Evolutionary conservation across 2,888 invertebrate genomes (phyloP).

Genomic region (Rhamphomyia laevipes): DNA sequence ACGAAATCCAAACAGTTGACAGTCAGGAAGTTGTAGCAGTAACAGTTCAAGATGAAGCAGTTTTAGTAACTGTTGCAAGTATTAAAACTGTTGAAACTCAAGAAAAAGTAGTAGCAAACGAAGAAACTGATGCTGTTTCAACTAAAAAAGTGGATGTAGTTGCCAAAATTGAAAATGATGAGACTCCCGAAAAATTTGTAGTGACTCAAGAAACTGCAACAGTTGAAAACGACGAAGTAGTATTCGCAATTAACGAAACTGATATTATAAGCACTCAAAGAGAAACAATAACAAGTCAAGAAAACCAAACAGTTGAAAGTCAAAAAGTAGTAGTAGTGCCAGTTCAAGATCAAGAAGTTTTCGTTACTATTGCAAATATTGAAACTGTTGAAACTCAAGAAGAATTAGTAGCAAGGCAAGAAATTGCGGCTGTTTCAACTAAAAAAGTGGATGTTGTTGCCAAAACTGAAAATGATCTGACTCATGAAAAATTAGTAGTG

Average conservation of each 20-base stretch:
- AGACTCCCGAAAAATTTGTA: background rate
- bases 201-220: background rate
- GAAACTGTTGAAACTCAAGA: background rate
- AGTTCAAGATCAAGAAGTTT: background rate
- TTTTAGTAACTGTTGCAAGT: no score
- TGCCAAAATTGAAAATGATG: background rate
- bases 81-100: background rate
- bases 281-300: background rate
- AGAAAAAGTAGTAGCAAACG: background rate
- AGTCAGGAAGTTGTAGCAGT: no score
- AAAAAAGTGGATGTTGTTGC: no score
- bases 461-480: background rate
- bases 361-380: background rate
- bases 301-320: background rate
- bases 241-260: background rate
- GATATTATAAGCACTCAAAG: background rate
- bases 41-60: no score
- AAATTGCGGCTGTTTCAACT: no score
- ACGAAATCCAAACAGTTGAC: no score
- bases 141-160: background rate
- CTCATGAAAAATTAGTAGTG: background rate
- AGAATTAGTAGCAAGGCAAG: background rate
- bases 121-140: background rate
- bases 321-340: background rate
- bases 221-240: no score